phyloP scores from a whole-genome alignment of 2,888 invertebrate species.

The Ceratothoa steindachneri region DNA sequence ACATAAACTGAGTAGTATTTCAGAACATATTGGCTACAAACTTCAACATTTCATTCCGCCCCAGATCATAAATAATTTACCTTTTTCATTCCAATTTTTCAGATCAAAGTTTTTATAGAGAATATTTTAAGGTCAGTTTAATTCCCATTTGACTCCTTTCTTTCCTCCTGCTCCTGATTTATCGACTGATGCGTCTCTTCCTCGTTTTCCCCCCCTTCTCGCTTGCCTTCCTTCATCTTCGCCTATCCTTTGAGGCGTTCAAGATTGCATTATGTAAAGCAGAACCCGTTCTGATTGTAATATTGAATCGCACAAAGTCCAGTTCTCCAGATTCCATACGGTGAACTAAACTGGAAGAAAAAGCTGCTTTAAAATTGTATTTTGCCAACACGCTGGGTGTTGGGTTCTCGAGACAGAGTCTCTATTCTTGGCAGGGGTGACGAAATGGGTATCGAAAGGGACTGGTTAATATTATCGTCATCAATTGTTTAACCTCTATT shows the following conservation, averaged over 20 bases:
- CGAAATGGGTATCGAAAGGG: no score
- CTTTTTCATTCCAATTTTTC: neutral
- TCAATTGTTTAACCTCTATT: no score
- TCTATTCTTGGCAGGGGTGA: no score
- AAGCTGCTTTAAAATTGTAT: neutral
- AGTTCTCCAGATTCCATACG: conserved; percentile 1
- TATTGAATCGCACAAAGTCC: conserved; percentile 4
- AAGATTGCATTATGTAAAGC: conserved; percentile 2
- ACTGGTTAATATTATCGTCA: no score
- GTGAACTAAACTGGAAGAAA: neutral
- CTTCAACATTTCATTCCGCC: no score
- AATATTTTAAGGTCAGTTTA: neutral
- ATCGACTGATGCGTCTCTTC: neutral
- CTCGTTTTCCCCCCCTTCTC: neutral
- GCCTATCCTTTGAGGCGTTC: neutral
- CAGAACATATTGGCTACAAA: no score
- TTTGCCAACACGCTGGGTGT: neutral
- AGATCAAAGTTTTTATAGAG: neutral
- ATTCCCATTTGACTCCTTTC: neutral
- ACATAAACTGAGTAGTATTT: no score
- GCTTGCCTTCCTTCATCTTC: neutral
- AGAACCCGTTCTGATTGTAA: neutral
- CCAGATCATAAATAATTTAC: no score
- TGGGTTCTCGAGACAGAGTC: no score
- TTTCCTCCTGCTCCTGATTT: neutral